Base-by-base conservation (phyloP, 2,113 vertebrate genomes). In the Stegastes partitus region DNA sequence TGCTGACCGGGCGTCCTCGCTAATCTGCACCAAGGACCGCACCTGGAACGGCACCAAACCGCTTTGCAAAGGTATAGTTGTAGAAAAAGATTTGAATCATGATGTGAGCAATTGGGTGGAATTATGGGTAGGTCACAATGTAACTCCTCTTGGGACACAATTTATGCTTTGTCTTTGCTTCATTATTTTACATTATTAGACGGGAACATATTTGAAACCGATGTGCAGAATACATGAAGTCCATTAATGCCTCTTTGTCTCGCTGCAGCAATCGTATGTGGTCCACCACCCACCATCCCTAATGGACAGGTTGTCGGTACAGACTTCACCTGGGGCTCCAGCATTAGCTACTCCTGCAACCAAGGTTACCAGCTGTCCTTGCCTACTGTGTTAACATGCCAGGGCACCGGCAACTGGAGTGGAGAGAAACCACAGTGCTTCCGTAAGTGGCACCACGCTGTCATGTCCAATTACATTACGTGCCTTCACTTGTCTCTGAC, bases 361-460 rank as follows among this genome's bases (percentile, higher is more conserved):
- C 97, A 99, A 83, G 98, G 98, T 0, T 99, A 98, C 83, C 98
- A 99, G 93, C 96, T 99, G 12, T 99, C 98, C 31, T 92, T 99
- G 51, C 97, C 98, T 0, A 97, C 97, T 0, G 92, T 98, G 83
- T 94, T 99, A 72, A 99, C 96, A 82, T 99, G 98, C 18, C 96
- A 99, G 88, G 97, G 98, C 42, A 96, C 93, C 0, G 98, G 98
- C 26, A 95, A 96, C 14, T 99, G 98, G 98, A 96, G 94, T 0
- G 98, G 98, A 39, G 98, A 99, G 55, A 93, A 96, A 54, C 98
- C 98, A 0, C 98, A 99, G 88, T 99, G 98, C 86, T 99, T 99
- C 79, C 98, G 98, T 99, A 95, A 97, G 98, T 84, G 34, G 55
- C 47, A 28, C n/a, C 50, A 50, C 12, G 7, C 71, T 79, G 45